These are phyloP conservation scores for Leucozona laternaria DNA, from an alignment of 2,888 invertebrate genomes.

Conservation along the genomic window DNA sequence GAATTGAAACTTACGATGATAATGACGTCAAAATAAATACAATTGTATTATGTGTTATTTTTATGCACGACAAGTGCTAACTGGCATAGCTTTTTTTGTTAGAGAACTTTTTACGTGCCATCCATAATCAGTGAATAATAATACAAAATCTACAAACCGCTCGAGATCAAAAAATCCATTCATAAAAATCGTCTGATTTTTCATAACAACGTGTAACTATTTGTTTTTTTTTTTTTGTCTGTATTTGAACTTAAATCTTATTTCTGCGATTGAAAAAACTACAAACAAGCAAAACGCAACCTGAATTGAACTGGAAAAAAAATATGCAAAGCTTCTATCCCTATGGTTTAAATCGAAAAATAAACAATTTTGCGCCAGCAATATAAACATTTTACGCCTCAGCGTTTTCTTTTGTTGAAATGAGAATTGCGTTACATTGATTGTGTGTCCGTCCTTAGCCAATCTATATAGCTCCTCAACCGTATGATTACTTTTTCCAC, in stretches of 20 bases:
- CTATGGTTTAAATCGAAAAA: not conserved
- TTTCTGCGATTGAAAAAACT: not conserved
- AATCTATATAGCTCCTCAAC: not conserved
- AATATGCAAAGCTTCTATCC: not conserved
- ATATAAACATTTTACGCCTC: not conserved
- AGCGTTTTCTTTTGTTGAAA: not conserved
- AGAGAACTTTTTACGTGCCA: not conserved
- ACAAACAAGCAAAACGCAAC: not conserved
- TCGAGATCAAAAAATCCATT: not conserved
- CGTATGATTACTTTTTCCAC: slow-evolving; percentile 25
- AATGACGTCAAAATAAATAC: not conserved
- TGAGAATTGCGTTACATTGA: not conserved
- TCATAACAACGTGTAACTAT: not conserved
- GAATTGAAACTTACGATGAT: not conserved
- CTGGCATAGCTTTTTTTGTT: too few species aligned
- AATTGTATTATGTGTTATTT: not conserved
- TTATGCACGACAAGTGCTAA: not conserved
- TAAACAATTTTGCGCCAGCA: not conserved
- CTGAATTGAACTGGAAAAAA: not conserved
- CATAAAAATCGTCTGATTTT: not conserved
- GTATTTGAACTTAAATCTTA: not conserved
- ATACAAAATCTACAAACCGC: not conserved
- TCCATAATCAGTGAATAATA: not conserved
- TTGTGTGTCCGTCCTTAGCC: not conserved
- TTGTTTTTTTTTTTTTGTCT: not conserved